phyloP scores from a whole-genome alignment of 2,888 invertebrate genomes.

The Lycophotia porphyrea region DNA sequence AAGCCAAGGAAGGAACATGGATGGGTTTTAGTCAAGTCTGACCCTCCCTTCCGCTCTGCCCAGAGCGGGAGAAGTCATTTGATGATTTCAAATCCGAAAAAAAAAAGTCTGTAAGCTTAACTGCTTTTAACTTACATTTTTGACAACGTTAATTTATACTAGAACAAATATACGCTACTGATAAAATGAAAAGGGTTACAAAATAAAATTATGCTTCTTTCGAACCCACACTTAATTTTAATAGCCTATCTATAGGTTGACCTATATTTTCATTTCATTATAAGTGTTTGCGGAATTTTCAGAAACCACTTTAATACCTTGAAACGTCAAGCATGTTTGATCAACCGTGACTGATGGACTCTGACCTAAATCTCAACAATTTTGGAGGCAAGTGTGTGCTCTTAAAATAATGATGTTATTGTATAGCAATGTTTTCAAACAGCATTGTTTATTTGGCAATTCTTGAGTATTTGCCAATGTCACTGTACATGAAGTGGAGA shows the following conservation, averaged over 20 bases:
- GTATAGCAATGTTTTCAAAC: conserved; percentile 31
- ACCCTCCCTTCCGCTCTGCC: too few relatives aligned
- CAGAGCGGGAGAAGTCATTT: too few relatives aligned
- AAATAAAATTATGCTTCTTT: background rate
- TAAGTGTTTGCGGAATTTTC: conserved; percentile 50
- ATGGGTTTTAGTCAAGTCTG: too few relatives aligned
- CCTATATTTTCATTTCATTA: conserved; percentile 8
- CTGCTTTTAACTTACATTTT: background rate
- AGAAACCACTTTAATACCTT: conserved; percentile 59
- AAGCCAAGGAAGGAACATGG: too few relatives aligned
- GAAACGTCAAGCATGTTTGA: conserved; percentile 67
- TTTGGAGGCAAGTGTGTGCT: conserved; percentile 19
- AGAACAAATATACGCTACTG: background rate
- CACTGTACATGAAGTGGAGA: conserved; percentile 36
- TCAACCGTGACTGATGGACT: conserved; percentile 66
- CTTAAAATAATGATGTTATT: conserved; percentile 49
- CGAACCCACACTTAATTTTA: background rate
- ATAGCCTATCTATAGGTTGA: background rate
- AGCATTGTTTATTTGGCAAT: conserved; percentile 38
- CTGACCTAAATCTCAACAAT: conserved; percentile 60
- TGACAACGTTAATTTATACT: background rate
- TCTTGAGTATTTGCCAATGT: conserved; percentile 55
- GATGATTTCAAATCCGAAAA: too few relatives aligned
- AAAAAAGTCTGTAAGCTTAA: too few relatives aligned
- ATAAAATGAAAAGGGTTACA: background rate